These are phyloP conservation scores for Amniataba percoides DNA, from an alignment of 2,797 vertebrate species.

Conservation along the genomic window DNA sequence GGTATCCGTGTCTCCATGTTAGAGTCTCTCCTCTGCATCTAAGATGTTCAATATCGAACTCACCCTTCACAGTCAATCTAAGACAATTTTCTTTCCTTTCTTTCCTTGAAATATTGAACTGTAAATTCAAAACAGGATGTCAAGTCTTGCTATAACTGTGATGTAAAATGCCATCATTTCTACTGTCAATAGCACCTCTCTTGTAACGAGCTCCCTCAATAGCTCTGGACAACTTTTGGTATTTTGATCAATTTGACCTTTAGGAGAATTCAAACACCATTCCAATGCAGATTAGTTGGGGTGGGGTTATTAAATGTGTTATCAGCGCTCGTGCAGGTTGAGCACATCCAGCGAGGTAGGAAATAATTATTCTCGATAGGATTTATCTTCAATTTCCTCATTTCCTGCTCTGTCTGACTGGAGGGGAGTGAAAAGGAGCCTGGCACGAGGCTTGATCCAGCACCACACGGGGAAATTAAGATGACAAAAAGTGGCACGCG, in stretches of 20 bases:
- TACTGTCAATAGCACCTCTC: slow-evolving; percentile 23
- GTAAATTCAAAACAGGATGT: slow-evolving; percentile 7
- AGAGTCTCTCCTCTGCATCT: slow-evolving; percentile 6
- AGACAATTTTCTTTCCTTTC: slow-evolving; percentile 2
- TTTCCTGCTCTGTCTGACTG: slow-evolving; percentile 70
- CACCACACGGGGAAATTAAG: slow-evolving; percentile 31
- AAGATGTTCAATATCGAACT: slow-evolving; percentile 2
- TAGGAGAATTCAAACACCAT: slow-evolving; percentile 51
- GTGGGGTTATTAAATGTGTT: slow-evolving; percentile 68
- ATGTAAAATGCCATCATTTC: slow-evolving; percentile 3
- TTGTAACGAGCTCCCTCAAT: slow-evolving; percentile 17
- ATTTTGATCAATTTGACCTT: slow-evolving; percentile 71
- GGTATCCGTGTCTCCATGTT: background rate
- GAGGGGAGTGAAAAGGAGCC: slow-evolving; percentile 49
- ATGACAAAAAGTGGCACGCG: slow-evolving; percentile 42
- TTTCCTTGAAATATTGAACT: background rate
- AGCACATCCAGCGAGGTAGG: slow-evolving; percentile 64
- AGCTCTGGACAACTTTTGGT: slow-evolving; percentile 41
- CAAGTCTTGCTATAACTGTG: slow-evolving; percentile 14
- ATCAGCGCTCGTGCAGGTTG: slow-evolving; percentile 75
- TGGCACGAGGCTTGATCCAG: slow-evolving; percentile 51
- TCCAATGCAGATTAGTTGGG: slow-evolving; percentile 63
- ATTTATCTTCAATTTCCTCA: slow-evolving; percentile 72
- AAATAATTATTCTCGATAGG: slow-evolving; percentile 74
- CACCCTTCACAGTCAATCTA: background rate